Base-by-base conservation (phyloP, 2,888 invertebrate genomes). In the Trichogramma dendrolimi region DNA sequence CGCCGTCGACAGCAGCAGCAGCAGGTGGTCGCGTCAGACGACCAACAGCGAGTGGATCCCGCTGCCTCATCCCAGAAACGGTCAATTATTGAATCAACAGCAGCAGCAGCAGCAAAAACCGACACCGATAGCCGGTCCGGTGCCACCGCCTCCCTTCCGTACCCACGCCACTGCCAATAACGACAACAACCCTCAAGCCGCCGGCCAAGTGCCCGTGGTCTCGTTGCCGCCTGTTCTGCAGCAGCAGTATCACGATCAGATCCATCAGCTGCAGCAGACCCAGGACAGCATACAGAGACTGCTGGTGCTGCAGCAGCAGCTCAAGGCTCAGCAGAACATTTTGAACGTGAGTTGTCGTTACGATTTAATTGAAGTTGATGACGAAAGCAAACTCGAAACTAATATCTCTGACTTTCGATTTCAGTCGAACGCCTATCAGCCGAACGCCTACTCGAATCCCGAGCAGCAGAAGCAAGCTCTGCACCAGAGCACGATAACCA, bases 11-110 rank as follows among this genome's bases (percentile, higher is more conserved):
- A 2, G 3, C 27, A 2, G 27, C 27, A 71, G 71, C 43, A 74
- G 77, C 44, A 71, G 79, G 73, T 79, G 79, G 79, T 79, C 79
- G 42, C 72, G 79, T 50, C 79, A 79, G 62, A 72, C 75, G 42
- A 70, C 76, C 0, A 78, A 74, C 62, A 79, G 77, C 71, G 79
- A 79, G 58, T 79, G 79, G 79, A 78, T 79, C n/a, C 79, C 79
- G 3, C 61, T 79, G 60, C 70, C 79, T 40, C 71, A 73, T 69
- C 76, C 77, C 0, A 70, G 73, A 38, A 62, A 68, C 42, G 54
- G 63, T 39, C 73, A 71, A 41, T 27, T 27, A 27, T 27, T 27
- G 27, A 27, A 27, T 2, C 27, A 14, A 14, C 14, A 14, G 14
- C 14, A n/a, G n/a, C n/a, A n/a, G n/a, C 63, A 65, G 47, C 63